Evolutionary conservation across 2,797 vertebrate genomes (phyloP).

Genomic region (Ceryle rudis): DNA sequence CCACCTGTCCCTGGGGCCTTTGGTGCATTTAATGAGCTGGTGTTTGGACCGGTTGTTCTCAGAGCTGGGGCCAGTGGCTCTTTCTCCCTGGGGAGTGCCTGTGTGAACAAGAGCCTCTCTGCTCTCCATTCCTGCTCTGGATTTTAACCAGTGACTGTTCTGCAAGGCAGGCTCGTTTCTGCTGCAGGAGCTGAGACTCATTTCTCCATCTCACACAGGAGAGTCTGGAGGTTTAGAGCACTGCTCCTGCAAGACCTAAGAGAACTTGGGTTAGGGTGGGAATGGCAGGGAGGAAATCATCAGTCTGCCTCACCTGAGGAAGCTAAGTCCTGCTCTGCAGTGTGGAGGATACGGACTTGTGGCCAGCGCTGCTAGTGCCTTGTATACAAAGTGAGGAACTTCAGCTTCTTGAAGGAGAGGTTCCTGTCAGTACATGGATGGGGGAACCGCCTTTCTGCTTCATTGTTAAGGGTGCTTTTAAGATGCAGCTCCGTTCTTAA

Average conservation of each 20-base stretch:
- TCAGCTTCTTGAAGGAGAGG: neutral
- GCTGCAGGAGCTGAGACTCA: neutral
- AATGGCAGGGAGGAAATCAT: neutral
- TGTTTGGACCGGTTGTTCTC: neutral
- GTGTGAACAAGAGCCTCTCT: neutral
- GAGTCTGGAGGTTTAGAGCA: neutral
- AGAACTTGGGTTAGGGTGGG: neutral
- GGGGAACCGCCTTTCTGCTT: neutral
- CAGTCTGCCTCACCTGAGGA: neutral
- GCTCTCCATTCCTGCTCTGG: neutral
- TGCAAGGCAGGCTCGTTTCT: neutral
- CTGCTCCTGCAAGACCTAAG: neutral
- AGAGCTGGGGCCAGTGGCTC: neutral
- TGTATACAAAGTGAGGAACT: neutral
- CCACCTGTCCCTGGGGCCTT: neutral
- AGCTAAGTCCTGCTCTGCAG: neutral
- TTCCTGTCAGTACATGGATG: neutral
- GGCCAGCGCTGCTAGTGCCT: neutral
- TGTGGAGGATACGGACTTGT: neutral
- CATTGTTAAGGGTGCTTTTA: neutral
- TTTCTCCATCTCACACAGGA: accelerated
- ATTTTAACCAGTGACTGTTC: neutral
- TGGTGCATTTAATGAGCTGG: neutral
- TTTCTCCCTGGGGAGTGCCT: neutral
- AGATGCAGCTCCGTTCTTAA: neutral